Base-by-base conservation (phyloP, 2,888 invertebrate species). In the Dugesia japonica region DNA sequence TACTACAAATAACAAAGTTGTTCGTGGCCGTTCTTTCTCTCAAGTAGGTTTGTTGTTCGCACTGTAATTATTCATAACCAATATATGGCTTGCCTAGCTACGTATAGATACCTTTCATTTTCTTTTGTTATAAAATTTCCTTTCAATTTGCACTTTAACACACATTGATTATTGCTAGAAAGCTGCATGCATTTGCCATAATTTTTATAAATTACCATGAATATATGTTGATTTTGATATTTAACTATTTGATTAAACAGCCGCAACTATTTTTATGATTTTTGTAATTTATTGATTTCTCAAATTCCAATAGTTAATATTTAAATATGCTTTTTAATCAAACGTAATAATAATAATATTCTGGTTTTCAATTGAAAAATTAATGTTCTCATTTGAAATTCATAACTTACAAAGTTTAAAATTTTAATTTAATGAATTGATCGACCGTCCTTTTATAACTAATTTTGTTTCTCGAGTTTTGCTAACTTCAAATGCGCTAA, bases 21-120 rank as follows among this genome's bases (percentile, higher is more conserved):
- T 56, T 23, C 56, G 56, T 56, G 56, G 56, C 1, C 56, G 56
- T 56, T 56, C 56, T 56, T 56, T n/a, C n/a, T 56, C 56, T 56
- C 56, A 56, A 56, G 56, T 56, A 56, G 4, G 56, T 56, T 56
- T 56, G 31, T 31, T n/a, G 38, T 38, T 56, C 4, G 56, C 56
- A 56, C 56, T 56, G 56, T 13, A 13, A 56, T 56, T 56, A 56
- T 56, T 56, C 56, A 56, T 23, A 1, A 56, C 56, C 4, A 56
- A 56, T 56, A 9, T 13, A 23, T 56, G 1, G 56, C 56, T 56
- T 56, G 56, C 56, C n/a, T 56, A 56, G 56, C 4, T 20, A 23
- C 56, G 23, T 56, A 56, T 56, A 7, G 56, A 56, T 56, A 56
- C 56, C 31, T 31, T 31, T 31, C 31, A 56, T 56, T 56, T 56